Evolutionary conservation across 92 coral and sea anemone genomes (phyloP).

Genomic region (Scolanthus callimorphus): DNA sequence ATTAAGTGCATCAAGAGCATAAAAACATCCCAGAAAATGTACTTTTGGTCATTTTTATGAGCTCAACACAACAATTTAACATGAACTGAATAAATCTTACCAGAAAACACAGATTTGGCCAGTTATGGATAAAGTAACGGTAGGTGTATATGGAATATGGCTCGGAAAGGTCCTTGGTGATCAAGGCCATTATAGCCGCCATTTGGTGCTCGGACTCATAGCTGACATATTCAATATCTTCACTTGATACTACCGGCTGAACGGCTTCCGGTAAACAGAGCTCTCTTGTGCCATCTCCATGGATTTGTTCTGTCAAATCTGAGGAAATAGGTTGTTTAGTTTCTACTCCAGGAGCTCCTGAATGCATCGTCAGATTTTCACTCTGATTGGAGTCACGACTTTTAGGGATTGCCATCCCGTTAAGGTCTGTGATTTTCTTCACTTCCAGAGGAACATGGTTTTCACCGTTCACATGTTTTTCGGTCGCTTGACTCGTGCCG

Average conservation of each 20-base stretch:
- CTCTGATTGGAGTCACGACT: slow-evolving; percentile 22
- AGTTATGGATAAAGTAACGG: slow-evolving; percentile 98
- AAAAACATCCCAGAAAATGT: too few species aligned
- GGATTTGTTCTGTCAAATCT: background rate
- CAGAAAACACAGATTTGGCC: slow-evolving; percentile 96
- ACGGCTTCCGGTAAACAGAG: slow-evolving; percentile 14
- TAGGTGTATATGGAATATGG: slow-evolving; percentile 97
- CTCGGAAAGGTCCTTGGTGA: slow-evolving; percentile 97
- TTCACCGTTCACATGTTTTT: slow-evolving; percentile 15
- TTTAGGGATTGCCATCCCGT: slow-evolving; percentile 50
- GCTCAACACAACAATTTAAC: too few species aligned
- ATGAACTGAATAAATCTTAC: slow-evolving; percentile 70
- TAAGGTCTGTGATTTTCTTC: slow-evolving; percentile 65
- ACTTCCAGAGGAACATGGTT: slow-evolving; percentile 12
- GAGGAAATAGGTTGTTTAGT: background rate
- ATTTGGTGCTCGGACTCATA: slow-evolving; percentile 94
- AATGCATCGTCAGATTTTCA: slow-evolving; percentile 7
- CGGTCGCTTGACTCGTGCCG: slow-evolving; percentile 3
- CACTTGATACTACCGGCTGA: slow-evolving; percentile 8
- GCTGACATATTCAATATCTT: slow-evolving; percentile 60
- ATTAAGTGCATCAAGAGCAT: too few species aligned
- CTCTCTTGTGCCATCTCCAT: background rate
- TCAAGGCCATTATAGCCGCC: slow-evolving; percentile 93
- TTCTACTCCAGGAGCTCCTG: background rate
- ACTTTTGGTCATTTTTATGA: too few species aligned